Percentiles rank a stretch among this genome's conserved stretches.
Conservation (phyloP, 1,140 invertebrate species). For the Neotoxoptera formosana region DNA sequence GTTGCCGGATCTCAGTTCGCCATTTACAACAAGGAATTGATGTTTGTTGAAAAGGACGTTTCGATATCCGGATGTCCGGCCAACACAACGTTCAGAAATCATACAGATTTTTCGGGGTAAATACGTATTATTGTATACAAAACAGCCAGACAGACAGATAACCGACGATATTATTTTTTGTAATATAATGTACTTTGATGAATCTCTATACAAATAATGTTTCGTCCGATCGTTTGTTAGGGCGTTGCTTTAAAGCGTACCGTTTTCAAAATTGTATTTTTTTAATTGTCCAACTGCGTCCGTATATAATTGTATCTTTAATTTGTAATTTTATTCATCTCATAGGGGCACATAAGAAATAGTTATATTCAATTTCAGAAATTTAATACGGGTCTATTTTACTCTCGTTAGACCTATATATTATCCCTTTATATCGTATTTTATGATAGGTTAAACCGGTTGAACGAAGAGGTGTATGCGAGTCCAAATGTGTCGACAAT, state of each 20-base stretch:
- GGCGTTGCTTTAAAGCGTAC: too few relatives aligned
- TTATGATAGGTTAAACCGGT: neutral
- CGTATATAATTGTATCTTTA: too few relatives aligned
- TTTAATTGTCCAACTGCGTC: too few relatives aligned
- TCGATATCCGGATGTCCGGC: slow-evolving; percentile 59
- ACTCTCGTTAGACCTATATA: neutral
- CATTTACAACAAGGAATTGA: slow-evolving; percentile 71
- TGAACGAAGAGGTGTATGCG: slow-evolving; percentile 36
- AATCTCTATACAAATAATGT: too few relatives aligned
- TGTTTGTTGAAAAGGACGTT: slow-evolving; percentile 63
- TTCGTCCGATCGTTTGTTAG: too few relatives aligned
- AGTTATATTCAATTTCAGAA: too few relatives aligned
- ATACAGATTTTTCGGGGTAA: neutral
- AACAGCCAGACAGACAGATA: neutral
- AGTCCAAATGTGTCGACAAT: neutral
- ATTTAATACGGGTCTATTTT: neutral
- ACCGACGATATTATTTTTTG: neutral
- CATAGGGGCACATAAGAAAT: too few relatives aligned
- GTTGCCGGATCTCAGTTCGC: slow-evolving; percentile 83
- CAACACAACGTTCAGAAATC: neutral
- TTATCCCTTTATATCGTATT: neutral
- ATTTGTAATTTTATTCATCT: too few relatives aligned
- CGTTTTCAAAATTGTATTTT: too few relatives aligned
- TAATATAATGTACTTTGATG: too few relatives aligned
- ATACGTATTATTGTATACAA: neutral